Percentiles rank a stretch among this genome's conserved stretches.
phyloP scores from a whole-genome alignment of 2,888 invertebrate species.

The Synergus japonicus region DNA sequence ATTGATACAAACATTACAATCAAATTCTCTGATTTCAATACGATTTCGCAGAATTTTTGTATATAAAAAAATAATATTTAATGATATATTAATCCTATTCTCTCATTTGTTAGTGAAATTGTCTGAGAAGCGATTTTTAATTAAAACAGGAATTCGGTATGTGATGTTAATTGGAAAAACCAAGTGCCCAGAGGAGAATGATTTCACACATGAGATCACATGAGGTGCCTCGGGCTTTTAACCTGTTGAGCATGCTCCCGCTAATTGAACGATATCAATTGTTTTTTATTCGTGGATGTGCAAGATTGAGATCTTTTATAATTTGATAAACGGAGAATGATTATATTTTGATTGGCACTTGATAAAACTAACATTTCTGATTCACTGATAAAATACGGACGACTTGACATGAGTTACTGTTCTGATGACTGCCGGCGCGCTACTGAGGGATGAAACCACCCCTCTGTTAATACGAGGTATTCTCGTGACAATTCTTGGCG shows the following conservation, averaged over 20 bases:
- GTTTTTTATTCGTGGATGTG: not conserved
- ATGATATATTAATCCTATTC: not conserved
- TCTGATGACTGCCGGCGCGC: constrained; percentile 57
- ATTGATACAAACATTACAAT: not conserved
- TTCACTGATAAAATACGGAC: not conserved
- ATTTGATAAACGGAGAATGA: not conserved
- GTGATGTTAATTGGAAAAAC: constrained; percentile 4
- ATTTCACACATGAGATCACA: not conserved
- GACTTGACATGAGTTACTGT: constrained; percentile 52
- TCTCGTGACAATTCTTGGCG: constrained; percentile 12
- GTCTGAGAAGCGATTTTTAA: not conserved
- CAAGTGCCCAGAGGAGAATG: not conserved
- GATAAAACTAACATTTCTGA: not conserved
- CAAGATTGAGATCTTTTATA: not conserved
- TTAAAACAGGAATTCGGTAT: not conserved
- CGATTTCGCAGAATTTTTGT: not conserved
- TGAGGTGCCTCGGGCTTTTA: constrained; percentile 49
- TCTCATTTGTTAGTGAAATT: not conserved
- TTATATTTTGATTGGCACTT: not conserved
- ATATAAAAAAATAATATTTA: too few species aligned
- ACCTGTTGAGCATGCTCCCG: constrained; percentile 56
- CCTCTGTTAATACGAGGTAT: constrained; percentile 24
- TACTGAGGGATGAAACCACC: constrained; percentile 60
- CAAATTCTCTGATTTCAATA: not conserved
- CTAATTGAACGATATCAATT: constrained; percentile 13